Percentiles rank a stretch among this genome's conserved stretches.
Evolutionary conservation across 2,888 invertebrate species (phyloP).

Genomic region (Blera fallax): DNA sequence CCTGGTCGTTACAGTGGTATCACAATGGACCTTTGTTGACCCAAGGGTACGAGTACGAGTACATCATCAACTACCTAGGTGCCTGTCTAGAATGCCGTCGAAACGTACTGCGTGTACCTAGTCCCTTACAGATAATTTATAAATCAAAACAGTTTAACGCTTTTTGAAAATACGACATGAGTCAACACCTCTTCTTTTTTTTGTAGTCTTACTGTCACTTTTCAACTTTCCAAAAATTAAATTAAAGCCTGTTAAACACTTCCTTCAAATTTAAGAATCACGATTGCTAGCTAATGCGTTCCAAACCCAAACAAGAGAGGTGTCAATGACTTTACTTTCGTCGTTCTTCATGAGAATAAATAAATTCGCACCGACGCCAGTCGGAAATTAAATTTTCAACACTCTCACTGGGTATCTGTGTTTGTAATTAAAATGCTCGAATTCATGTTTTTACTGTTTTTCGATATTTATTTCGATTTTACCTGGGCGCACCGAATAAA

Average conservation of each 20-base stretch:
- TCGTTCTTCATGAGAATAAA: background rate
- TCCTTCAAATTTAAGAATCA: background rate
- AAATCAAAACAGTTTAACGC: too few species aligned
- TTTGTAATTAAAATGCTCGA: background rate
- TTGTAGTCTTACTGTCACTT: background rate
- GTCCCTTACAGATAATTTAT: too few species aligned
- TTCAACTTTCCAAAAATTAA: background rate
- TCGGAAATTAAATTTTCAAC: slow-evolving; percentile 14
- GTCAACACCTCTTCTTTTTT: too few species aligned
- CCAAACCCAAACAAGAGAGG: background rate
- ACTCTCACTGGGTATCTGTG: background rate
- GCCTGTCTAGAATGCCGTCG: too few species aligned
- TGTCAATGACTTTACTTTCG: background rate
- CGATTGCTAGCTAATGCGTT: background rate
- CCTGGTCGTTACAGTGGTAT: too few species aligned
- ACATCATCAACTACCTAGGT: too few species aligned
- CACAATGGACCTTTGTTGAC: too few species aligned
- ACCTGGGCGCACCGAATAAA: background rate
- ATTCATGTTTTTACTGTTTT: background rate
- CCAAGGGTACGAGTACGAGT: too few species aligned
- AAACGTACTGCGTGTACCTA: too few species aligned
- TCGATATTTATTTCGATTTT: background rate
- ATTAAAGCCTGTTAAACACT: background rate
- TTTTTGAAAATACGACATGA: too few species aligned
- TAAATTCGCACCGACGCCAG: background rate